Conservation (phyloP, 2,888 invertebrate genomes). For the Rhamphomyia laevipes region DNA sequence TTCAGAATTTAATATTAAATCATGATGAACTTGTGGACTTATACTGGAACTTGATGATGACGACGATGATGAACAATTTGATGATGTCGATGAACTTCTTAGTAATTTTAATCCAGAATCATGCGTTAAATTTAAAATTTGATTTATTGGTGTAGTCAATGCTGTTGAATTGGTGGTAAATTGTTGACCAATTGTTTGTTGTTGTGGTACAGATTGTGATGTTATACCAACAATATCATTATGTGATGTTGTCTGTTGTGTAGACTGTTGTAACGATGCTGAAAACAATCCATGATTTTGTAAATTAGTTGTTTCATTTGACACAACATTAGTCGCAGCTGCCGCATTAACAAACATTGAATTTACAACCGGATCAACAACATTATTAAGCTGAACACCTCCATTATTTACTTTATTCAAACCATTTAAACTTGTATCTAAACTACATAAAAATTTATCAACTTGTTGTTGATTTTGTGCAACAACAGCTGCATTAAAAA, state of each 20-base stretch:
- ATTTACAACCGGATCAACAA: slow-evolving; percentile 1
- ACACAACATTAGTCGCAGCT: slow-evolving; percentile 13
- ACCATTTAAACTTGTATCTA: slow-evolving; percentile 28
- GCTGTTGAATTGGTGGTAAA: slow-evolving; percentile 7
- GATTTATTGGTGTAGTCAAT: slow-evolving; percentile 24
- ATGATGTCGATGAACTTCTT: slow-evolving; percentile 37
- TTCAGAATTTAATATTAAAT: slow-evolving; percentile 37
- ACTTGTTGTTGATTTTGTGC: slow-evolving; percentile 47
- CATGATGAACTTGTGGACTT: slow-evolving; percentile 19
- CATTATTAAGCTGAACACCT: no score
- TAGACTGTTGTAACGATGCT: not conserved
- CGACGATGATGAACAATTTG: slow-evolving; percentile 31
- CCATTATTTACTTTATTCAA: not conserved
- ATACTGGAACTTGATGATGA: slow-evolving; percentile 16
- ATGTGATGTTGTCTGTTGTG: no score
- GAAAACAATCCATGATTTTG: slow-evolving; percentile 8
- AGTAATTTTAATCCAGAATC: slow-evolving; percentile 22
- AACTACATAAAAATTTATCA: slow-evolving; percentile 45
- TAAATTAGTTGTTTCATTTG: no score
- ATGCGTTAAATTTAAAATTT: slow-evolving; percentile 26
- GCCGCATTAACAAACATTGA: slow-evolving; percentile 13
- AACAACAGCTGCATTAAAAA: slow-evolving; percentile 28
- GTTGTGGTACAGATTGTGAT: not conserved
- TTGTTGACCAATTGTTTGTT: not conserved
- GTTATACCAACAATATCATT: not conserved